Evolutionary conservation across 1,140 invertebrate species (phyloP).

Genomic region (Augochlora pura): DNA sequence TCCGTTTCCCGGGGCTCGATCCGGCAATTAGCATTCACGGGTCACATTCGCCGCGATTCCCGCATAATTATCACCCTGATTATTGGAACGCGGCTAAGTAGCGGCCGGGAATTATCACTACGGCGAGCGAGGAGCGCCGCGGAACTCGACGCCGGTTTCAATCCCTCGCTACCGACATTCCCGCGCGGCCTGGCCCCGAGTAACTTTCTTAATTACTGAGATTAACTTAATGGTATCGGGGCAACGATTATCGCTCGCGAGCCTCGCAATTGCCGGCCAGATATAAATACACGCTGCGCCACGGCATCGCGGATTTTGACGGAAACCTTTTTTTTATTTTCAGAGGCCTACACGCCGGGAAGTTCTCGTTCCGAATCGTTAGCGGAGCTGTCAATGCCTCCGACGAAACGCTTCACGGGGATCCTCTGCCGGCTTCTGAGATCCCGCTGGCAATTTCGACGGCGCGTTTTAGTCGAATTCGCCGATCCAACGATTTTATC

Average conservation of each 20-base stretch:
- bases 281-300: slow-evolving; percentile 43
- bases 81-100: slow-evolving; percentile 77
- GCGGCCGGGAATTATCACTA: slow-evolving; percentile 76
- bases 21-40: slow-evolving; percentile 76
- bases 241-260: slow-evolving; percentile 74
- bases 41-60: slow-evolving; percentile 66
- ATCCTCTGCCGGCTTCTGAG: too few species aligned
- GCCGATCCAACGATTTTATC: too few species aligned
- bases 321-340: slow-evolving; percentile 29
- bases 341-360: neutral
- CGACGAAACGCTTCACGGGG: too few species aligned
- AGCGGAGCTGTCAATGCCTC: neutral
- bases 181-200: slow-evolving; percentile 73
- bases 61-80: slow-evolving; percentile 79
- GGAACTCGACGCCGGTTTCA: slow-evolving; percentile 44
- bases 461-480: too few species aligned
- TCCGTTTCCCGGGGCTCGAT: slow-evolving; percentile 25
- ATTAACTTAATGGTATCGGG: slow-evolving; percentile 78
- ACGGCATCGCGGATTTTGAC: slow-evolving; percentile 25
- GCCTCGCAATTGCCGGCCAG: slow-evolving; percentile 51
- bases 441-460: too few species aligned
- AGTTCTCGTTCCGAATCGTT: neutral
- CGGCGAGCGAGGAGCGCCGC: slow-evolving; percentile 20
- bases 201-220: slow-evolving; percentile 79
- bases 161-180: slow-evolving; percentile 65